Base-by-base conservation (phyloP, 2,113 vertebrate species). In the Melanocharis versteri region DNA sequence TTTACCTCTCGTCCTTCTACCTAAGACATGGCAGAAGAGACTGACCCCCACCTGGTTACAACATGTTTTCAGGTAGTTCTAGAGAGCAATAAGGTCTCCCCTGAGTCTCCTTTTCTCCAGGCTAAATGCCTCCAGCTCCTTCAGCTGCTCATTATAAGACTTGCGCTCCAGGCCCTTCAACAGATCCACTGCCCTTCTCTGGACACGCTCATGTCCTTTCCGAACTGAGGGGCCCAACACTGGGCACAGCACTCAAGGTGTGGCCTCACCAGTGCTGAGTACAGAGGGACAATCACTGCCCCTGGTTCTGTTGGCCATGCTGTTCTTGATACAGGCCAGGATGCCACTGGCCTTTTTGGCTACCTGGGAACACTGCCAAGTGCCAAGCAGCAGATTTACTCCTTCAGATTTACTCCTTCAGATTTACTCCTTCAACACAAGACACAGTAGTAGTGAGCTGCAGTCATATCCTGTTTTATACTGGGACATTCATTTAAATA, bases 261-360 rank as follows among this genome's bases (percentile, higher is more conserved):
- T 20, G 21, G 31, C 26, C 17, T 83, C 53, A 27, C 4, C 51
- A 50, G 31, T 17, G 44, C 26, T 4, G 6, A 44, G 35, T 10
- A 27, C n/a, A 45, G 23, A 13, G 28, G 39, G 5, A 47, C 28
- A 21, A 26, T 42, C 31, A 4, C 44, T 27, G 17, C 22, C 21
- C 21, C 44, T 27, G 17, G 1, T 42, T 2, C 71, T 76, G 24
- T 1, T 58, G 44, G 27, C 21, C 53, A 51, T 53, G 27, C 26
- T 22, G 3, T 2, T 42, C 22, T 8, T 44, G 62, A 42, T 3
- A 44, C 44, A 68, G 44, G 4, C 61, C 61, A 58, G 27, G 37
- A 60, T 26, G 31, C 6, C 51, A 42, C 0, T 17, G 35, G 51
- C 35, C 26, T 50, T 35, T 51, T 7, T 1, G 2, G 42, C 42